Conservation (phyloP, 1,140 invertebrate genomes). For the Sipha flava region DNA sequence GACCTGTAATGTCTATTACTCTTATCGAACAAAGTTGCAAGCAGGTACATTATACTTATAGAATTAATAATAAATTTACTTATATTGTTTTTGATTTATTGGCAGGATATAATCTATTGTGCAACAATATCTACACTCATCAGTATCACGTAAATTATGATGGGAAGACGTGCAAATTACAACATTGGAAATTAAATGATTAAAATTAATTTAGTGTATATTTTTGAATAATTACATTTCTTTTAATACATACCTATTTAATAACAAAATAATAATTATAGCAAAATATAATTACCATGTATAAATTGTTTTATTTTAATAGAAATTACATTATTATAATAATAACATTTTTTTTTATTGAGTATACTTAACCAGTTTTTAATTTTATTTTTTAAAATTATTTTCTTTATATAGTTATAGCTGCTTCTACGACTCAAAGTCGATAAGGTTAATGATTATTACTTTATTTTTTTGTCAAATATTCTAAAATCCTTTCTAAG, state of each 20-base stretch:
- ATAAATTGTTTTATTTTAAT: conserved; percentile 11
- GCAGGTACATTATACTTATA: not conserved
- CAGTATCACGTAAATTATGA: not conserved
- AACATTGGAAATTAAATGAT: not conserved
- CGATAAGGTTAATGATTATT: no score
- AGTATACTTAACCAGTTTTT: not conserved
- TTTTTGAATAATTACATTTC: not conserved
- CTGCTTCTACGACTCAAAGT: no score
- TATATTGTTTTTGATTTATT: not conserved
- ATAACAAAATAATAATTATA: conserved; percentile 16
- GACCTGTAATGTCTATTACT: conserved; percentile 57
- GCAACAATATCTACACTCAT: not conserved
- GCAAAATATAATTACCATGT: not conserved
- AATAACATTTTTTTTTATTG: not conserved
- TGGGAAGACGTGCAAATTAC: not conserved
- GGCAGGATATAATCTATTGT: not conserved
- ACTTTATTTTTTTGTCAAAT: no score
- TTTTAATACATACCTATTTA: conserved; percentile 8
- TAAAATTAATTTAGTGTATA: not conserved
- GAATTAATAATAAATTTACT: not conserved
- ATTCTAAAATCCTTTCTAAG: no score
- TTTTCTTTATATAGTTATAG: no score
- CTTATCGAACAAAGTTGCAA: not conserved
- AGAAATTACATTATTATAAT: not conserved
- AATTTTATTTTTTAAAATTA: not conserved